Evolutionary conservation across 2,797 vertebrate genomes (phyloP).

Genomic region (Simalia tracyae): DNA sequence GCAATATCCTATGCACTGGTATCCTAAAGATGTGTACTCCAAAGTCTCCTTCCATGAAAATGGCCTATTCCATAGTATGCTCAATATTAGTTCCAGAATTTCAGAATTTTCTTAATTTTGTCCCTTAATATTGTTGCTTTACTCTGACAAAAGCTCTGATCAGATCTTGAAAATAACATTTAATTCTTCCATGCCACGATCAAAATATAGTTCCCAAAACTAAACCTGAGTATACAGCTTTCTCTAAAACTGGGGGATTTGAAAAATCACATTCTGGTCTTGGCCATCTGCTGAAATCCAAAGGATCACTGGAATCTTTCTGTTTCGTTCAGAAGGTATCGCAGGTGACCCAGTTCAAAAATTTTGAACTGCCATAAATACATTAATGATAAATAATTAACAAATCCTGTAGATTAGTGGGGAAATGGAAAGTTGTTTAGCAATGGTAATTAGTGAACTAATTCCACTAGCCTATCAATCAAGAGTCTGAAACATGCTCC

Average conservation of each 20-base stretch:
- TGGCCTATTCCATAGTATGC: background rate
- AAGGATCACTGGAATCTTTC: background rate
- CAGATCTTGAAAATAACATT: slow-evolving; percentile 1
- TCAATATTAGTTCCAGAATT: background rate
- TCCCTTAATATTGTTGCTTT: background rate
- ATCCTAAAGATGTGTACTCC: background rate
- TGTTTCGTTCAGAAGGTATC: background rate
- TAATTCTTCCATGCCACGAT: background rate
- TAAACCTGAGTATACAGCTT: background rate
- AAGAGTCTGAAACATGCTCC: background rate
- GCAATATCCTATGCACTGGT: slow-evolving; percentile 30
- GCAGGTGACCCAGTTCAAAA: background rate
- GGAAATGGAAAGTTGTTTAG: background rate
- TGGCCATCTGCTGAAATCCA: background rate
- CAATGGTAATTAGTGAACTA: background rate
- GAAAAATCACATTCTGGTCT: background rate
- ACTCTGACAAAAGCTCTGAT: slow-evolving; percentile 61
- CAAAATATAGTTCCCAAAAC: background rate
- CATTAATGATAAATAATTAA: background rate
- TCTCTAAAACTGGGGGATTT: background rate
- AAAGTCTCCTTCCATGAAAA: background rate
- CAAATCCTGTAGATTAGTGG: background rate
- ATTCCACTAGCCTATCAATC: background rate
- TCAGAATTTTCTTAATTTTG: background rate
- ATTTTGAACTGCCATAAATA: background rate